Conservation (phyloP, 1,140 invertebrate genomes). For the Drosophila bocqueti region DNA sequence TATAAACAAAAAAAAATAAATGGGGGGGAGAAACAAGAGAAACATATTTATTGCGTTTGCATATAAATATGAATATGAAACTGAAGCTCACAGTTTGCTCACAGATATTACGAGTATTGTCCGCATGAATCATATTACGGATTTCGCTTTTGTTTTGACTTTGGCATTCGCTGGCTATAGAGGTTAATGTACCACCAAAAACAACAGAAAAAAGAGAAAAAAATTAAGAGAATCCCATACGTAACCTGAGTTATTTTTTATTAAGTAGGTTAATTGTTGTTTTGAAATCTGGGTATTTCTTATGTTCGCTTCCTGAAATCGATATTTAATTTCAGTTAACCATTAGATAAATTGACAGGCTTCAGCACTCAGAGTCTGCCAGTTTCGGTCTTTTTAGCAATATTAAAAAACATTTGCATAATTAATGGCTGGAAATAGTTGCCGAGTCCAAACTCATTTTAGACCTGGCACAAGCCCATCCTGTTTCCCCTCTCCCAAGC, state of each 20-base stretch:
- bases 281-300: constrained; percentile 31
- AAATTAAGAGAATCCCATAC: constrained; percentile 36
- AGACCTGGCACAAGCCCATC: no score
- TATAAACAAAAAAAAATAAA: constrained; percentile 36
- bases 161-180: constrained; percentile 50
- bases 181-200: constrained; percentile 69
- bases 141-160: constrained; percentile 77
- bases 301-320: constrained; percentile 7
- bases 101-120: constrained; percentile 58
- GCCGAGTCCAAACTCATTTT: constrained; percentile 28
- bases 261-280: constrained; percentile 70
- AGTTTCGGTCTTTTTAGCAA: constrained; percentile 40
- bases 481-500: constrained; percentile 4
- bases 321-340: constrained; percentile 8
- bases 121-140: constrained; percentile 69
- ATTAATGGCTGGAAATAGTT: constrained; percentile 75
- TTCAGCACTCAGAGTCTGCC: constrained; percentile 29
- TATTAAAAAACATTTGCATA: constrained; percentile 74
- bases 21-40: constrained; percentile 8
- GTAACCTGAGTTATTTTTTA: constrained; percentile 51
- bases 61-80: constrained; percentile 51
- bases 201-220: not conserved
- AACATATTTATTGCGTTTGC: constrained; percentile 32
- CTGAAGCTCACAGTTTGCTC: constrained; percentile 46
- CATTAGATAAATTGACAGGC: constrained; percentile 71